Evolutionary conservation across 2,797 vertebrate species (phyloP), one percentile per base, ranked within the genome.

Genomic region (Lateolabrax maculatus): DNA sequence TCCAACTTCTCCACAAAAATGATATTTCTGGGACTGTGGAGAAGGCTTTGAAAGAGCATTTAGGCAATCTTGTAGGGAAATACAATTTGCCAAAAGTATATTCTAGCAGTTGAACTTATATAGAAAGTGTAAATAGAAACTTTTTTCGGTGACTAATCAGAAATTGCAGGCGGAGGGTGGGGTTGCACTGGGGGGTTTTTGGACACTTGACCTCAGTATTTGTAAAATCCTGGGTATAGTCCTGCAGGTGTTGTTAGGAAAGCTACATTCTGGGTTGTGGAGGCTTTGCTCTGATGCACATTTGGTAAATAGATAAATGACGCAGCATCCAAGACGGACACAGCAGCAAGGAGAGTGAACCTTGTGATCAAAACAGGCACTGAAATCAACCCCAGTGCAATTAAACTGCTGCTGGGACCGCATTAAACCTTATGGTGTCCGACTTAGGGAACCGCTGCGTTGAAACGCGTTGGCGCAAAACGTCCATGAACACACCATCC

Each of bases 401-500:
- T 15, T 52, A 43, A 25, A 56, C 23, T 10, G 39, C 18, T 27
- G 13, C 27, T 48, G 31, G 6, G 34, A 27, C 4, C 9, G 21
- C 2, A 27, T 11, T 46, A 25, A 76, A 21, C 7, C 18, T 5
- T 11, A 6, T 19, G 1, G 0, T 31, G 23, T 75, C 6, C 27
- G 36, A 48, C 29, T 46, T 15, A 18, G 23, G 9, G 0, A 55
- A 8, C 49, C 0, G 23, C 18, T 9, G 15, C 5, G 8, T n/a
- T 8, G 11, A 41, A 44, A 27, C 7, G 19, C 3, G 41, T 11
- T 29, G 21, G 2, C 18, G n/a, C 9, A 21, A 52, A 65, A 31
- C 2, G 6, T 69, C 39, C 10, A 0, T 79, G 57, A 79, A 94
- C 94, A 18, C 66, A 99, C 98, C 97, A 86, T 97, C 94, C 27